Evolutionary conservation across 1,140 invertebrate species (phyloP).

Genomic region (Latrodectus geometricus): DNA sequence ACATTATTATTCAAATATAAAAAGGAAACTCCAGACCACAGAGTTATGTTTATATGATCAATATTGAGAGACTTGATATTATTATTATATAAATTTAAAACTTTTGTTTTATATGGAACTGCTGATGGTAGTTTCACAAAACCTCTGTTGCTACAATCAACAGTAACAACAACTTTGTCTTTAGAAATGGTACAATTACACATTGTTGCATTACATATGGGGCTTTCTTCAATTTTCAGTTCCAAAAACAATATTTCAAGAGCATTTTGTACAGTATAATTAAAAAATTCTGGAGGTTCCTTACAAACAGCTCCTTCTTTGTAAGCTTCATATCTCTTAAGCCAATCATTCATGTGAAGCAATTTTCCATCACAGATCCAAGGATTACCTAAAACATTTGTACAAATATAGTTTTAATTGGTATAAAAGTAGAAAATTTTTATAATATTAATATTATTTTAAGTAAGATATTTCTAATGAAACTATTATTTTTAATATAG

Average conservation of each 20-base stretch:
- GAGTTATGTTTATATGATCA: slow-evolving; percentile 16
- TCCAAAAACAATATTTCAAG: slow-evolving; percentile 43
- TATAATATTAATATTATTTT: too few species aligned
- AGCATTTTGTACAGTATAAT: slow-evolving; percentile 53
- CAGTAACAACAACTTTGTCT: slow-evolving; percentile 53
- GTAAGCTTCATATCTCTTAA: slow-evolving; percentile 46
- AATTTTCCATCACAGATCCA: slow-evolving; percentile 63
- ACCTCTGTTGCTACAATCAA: slow-evolving; percentile 57
- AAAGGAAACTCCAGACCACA: slow-evolving; percentile 53
- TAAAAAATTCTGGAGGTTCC: slow-evolving; percentile 35
- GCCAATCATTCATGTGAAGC: slow-evolving; percentile 51
- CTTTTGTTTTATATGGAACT: slow-evolving; percentile 62
- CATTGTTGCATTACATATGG: slow-evolving; percentile 55
- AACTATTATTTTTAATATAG: too few species aligned
- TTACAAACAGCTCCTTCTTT: slow-evolving; percentile 52
- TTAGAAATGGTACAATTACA: slow-evolving; percentile 60
- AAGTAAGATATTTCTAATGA: too few species aligned
- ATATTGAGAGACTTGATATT: slow-evolving; percentile 51
- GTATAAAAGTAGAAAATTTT: too few species aligned
- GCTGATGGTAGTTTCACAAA: slow-evolving; percentile 51
- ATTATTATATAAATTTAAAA: slow-evolving; percentile 61
- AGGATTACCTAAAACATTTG: slow-evolving; percentile 40
- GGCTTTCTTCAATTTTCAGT: slow-evolving; percentile 43
- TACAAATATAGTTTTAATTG: too few species aligned
- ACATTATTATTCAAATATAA: slow-evolving; percentile 61